Evolutionary conservation across 2,888 invertebrate genomes (phyloP).

Genomic region (Camponotus fellah): DNA sequence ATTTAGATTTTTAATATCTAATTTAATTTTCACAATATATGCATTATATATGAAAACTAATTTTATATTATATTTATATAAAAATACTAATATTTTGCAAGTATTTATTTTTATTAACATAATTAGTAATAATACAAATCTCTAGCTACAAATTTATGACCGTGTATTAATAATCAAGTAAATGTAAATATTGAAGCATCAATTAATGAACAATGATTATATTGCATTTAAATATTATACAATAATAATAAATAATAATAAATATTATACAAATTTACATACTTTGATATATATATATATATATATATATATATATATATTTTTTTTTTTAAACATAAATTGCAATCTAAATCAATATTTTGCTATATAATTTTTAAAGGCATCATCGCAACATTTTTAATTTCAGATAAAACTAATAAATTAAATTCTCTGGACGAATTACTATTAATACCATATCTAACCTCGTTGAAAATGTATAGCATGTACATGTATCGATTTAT

Average conservation of each 20-base stretch:
- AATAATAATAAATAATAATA: background rate
- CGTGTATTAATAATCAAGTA: background rate
- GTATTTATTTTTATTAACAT: background rate
- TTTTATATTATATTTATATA: background rate
- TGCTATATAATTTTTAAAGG: background rate
- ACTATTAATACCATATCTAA: background rate
- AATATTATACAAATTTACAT: conserved; percentile 17
- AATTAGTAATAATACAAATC: background rate
- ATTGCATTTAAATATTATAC: background rate
- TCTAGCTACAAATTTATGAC: background rate
- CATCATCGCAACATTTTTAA: background rate
- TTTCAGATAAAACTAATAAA: conserved; percentile 15
- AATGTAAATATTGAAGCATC: background rate
- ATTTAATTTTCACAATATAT: background rate
- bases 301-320: background rate
- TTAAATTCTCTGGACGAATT: background rate
- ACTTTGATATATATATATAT: background rate
- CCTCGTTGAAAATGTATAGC: background rate
- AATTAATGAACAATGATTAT: background rate
- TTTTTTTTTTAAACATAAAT: background rate
- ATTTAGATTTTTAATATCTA: background rate
- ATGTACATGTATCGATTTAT: background rate
- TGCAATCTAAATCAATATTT: background rate
- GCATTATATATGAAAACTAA: background rate
- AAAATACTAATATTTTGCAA: background rate